These are phyloP conservation scores for Thelaira solivaga DNA, from an alignment of 2,888 invertebrate genomes.

Conservation along the genomic window DNA sequence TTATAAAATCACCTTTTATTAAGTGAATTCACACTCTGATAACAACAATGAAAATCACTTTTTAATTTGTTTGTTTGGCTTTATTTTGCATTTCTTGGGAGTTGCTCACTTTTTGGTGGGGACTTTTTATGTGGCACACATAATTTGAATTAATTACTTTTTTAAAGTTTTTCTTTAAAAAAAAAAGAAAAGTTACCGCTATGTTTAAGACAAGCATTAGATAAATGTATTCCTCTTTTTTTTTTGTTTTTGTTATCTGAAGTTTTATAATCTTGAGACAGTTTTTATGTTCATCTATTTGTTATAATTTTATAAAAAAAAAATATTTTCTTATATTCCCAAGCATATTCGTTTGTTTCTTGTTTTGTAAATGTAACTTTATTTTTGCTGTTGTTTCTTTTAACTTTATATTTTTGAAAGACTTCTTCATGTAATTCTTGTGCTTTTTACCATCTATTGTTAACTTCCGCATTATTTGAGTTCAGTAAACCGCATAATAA, in stretches of 20 bases:
- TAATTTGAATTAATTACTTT: slow-evolving; percentile 35
- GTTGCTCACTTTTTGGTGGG: no score
- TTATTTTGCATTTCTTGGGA: background rate
- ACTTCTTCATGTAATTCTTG: slow-evolving; percentile 18
- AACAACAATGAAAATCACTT: slow-evolving; percentile 4
- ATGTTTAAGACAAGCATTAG: background rate
- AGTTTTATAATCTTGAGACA: slow-evolving; percentile 43
- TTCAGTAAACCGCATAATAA: slow-evolving; percentile 66
- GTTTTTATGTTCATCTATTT: slow-evolving; percentile 12
- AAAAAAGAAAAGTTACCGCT: background rate
- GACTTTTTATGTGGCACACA: slow-evolving; percentile 5
- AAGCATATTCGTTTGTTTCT: slow-evolving; percentile 14
- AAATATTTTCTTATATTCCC: slow-evolving; percentile 19
- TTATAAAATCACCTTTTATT: background rate
- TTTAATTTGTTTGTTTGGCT: background rate
- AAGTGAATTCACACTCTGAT: slow-evolving; percentile 48
- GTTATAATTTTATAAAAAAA: slow-evolving; percentile 27
- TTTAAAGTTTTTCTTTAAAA: background rate
- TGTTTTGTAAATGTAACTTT: slow-evolving; percentile 2
- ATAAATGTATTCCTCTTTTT: slow-evolving; percentile 13
- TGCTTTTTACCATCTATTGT: slow-evolving; percentile 13
- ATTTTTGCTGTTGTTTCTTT: background rate
- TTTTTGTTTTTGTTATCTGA: slow-evolving; percentile 17
- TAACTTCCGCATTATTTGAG: slow-evolving; percentile 64
- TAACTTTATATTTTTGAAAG: slow-evolving; percentile 9